These are phyloP conservation scores for Melieria picta DNA, from an alignment of 2,888 invertebrate species.

Conservation along the genomic window DNA sequence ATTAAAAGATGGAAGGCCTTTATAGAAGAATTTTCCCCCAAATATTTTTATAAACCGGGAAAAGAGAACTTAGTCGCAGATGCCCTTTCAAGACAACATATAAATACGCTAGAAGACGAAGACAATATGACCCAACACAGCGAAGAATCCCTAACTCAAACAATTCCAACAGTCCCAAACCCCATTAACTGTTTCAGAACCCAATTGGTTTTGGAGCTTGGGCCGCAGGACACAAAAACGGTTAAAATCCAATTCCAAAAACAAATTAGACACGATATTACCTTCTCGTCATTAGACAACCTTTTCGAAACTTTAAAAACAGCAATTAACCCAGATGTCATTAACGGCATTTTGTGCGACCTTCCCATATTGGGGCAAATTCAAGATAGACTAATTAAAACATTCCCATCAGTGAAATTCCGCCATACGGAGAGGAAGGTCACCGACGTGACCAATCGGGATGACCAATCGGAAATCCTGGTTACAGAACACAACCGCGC, in stretches of 20 bases:
- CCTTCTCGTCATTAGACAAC: constrained; percentile 25
- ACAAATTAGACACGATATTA: constrained; percentile 34
- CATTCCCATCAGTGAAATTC: constrained; percentile 39
- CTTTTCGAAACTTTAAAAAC: background rate
- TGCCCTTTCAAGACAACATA: constrained; percentile 22
- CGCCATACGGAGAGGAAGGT: constrained; percentile 28
- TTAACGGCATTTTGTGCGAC: constrained; percentile 24
- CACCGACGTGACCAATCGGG: constrained; percentile 36
- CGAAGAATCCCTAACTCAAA: constrained; percentile 39
- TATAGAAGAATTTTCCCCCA: background rate
- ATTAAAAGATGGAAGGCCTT: background rate
- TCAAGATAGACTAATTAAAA: constrained; percentile 22
- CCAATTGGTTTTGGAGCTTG: constrained; percentile 38
- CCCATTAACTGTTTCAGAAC: constrained; percentile 44
- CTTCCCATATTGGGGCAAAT: constrained; percentile 22
- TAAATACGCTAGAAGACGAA: constrained; percentile 9
- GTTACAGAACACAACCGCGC: constrained; percentile 25
- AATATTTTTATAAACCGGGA: constrained; percentile 23
- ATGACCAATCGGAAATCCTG: constrained; percentile 27
- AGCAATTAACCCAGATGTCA: background rate
- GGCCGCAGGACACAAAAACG: background rate
- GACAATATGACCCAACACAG: constrained; percentile 17
- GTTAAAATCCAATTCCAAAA: constrained; percentile 36
- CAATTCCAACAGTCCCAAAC: constrained; percentile 39
- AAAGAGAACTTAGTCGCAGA: constrained; percentile 22